Base-by-base conservation (phyloP, 2,113 vertebrate genomes). In the Lipotes vexillifer region DNA sequence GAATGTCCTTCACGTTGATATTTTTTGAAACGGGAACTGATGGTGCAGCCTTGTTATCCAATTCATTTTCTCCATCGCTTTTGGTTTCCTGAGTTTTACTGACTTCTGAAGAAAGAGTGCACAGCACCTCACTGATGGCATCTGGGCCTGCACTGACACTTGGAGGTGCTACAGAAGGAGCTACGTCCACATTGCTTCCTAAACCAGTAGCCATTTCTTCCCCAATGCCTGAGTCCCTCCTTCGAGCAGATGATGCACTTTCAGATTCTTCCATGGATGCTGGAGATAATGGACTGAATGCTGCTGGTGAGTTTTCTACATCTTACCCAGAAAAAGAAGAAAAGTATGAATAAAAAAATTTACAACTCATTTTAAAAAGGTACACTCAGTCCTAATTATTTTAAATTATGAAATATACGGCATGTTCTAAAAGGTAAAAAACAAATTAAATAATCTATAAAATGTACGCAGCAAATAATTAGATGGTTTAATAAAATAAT, bases 1-100 rank as follows among this genome's bases (percentile, higher is more conserved):
- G 98, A 93, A 99, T 99, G 97, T 99, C 99, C 97, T 99, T 99
- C 57, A 99, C 99, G 0, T 99, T 99, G 94, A 99, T 99, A 61
- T 99, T 99, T 98, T 99, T 99, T 93, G 99, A 98, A 98, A 98
- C 85, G 84, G 98, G 88, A 36, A 98, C 61, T 95, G 98, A 97
- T 36, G 97, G 29, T n/a, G 36, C 75, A 81, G 46, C 59, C 41
- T 98, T 99, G 84, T 25, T 97, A 7, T 98, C 98, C 59, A 98
- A 97, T 27, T 98, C 98, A 71, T 89, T 63, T 93, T 59, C 97
- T 83, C 92, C 84, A 52, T 98, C 98, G 55, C 27, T 98, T 98
- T 46, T 92, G 13, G 69, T 59, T 88, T 99, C 99, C 71, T 98
- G 97, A 93, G 98, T 97, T 95, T 98, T 99, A 97, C 98, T 99